Evolutionary conservation across 2,113 vertebrate species (phyloP).

Genomic region (Pterophyllum scalare): DNA sequence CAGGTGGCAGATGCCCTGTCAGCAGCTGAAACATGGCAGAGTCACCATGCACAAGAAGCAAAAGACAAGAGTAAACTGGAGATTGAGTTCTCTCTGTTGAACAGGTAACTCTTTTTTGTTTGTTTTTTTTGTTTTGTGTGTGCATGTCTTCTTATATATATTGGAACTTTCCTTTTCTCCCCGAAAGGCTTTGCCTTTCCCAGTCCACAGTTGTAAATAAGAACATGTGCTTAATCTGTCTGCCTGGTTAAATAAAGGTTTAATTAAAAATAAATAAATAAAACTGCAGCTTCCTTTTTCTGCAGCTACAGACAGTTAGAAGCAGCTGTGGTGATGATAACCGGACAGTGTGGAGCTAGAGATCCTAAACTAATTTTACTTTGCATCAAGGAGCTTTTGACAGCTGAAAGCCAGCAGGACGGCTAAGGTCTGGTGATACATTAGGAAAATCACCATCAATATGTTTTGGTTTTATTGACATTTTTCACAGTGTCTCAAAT

Average conservation of each 20-base stretch:
- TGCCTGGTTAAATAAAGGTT: too few species aligned
- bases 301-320: not conserved
- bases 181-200: too few species aligned
- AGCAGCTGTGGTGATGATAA: not conserved
- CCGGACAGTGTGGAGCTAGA: not conserved
- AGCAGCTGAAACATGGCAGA: constrained; percentile 86
- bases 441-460: too few species aligned
- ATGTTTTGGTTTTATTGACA: too few species aligned
- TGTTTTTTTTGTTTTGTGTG: too few species aligned
- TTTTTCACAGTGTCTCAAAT: too few species aligned
- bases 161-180: too few species aligned
- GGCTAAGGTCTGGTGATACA: not conserved
- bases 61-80: constrained; percentile 88
- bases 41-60: constrained; percentile 80
- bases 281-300: not conserved
- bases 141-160: too few species aligned
- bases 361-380: not conserved
- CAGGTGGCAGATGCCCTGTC: constrained; percentile 81
- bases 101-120: too few species aligned
- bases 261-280: too few species aligned
- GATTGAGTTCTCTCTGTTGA: constrained; percentile 84
- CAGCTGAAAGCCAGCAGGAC: not conserved
- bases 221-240: too few species aligned
- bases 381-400: not conserved
- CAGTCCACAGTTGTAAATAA: too few species aligned